A percentile compares a stretch with the other conserved stretches of the same genome.
Evolutionary conservation across 2,797 vertebrate genomes (phyloP).

Genomic region (Glyptemys insculpta): DNA sequence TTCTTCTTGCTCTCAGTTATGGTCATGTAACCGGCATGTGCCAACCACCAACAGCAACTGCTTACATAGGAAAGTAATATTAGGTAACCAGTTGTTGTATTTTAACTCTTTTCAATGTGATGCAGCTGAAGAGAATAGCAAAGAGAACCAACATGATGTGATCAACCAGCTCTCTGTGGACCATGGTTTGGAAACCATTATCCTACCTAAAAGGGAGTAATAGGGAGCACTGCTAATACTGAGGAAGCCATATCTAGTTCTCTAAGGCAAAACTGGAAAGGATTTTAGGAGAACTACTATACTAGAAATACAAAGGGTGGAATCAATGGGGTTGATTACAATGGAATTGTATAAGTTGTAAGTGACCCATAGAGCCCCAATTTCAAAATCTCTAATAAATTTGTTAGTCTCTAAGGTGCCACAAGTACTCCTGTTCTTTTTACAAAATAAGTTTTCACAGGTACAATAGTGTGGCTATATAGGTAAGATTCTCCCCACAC

Average conservation of each 20-base stretch:
- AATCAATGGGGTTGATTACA: not conserved
- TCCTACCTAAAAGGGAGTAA: not conserved
- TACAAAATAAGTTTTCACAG: fast-evolving
- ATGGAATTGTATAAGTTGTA: not conserved
- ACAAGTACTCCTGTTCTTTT: too few species aligned
- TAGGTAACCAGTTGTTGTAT: not conserved
- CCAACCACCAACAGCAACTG: not conserved
- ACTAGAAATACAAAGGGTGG: not conserved
- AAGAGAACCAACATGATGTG: not conserved
- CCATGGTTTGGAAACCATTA: not conserved
- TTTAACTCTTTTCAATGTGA: not conserved
- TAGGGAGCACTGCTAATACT: not conserved
- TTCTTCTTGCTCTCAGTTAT: not conserved
- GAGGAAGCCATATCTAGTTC: not conserved
- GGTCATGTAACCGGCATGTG: not conserved
- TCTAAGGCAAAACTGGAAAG: not conserved
- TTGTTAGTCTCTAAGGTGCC: too few species aligned
- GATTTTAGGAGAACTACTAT: fast-evolving
- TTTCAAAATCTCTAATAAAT: not conserved
- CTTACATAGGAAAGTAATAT: not conserved
- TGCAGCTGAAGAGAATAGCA: not conserved
- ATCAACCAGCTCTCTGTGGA: not conserved
- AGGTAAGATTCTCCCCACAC: not conserved
- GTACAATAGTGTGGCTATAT: not conserved
- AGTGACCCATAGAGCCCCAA: not conserved